A percentile compares a stretch with the other conserved stretches of the same genome.
Conservation (phyloP, 2,888 invertebrate genomes). For the Parnassius glacialis region DNA sequence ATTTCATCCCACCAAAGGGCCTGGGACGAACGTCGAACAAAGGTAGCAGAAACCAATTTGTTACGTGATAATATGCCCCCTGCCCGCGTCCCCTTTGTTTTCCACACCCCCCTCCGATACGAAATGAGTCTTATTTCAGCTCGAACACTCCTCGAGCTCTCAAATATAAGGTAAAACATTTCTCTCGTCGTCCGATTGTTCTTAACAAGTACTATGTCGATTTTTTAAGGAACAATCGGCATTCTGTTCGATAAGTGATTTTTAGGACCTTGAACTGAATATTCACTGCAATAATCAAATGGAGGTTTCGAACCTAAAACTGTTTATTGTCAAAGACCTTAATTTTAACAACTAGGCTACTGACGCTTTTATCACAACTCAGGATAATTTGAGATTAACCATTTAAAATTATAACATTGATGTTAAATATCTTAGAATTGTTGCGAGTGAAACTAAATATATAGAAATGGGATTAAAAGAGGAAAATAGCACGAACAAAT, state of each 20-base stretch:
- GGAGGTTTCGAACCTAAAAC: too few species aligned
- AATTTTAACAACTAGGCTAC: too few species aligned
- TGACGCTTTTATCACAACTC: too few species aligned
- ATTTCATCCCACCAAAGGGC: constrained; percentile 56
- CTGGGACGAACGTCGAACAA: constrained; percentile 65
- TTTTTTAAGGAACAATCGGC: constrained; percentile 19
- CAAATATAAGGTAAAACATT: constrained; percentile 40
- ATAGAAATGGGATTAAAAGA: too few species aligned
- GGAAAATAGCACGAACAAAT: too few species aligned
- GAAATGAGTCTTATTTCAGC: constrained; percentile 58
- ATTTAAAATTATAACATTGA: too few species aligned
- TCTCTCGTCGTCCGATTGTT: constrained; percentile 35
- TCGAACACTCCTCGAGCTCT: constrained; percentile 44
- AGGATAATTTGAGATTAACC: too few species aligned
- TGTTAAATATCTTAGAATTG: too few species aligned
- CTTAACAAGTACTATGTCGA: constrained; percentile 29
- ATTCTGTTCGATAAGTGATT: constrained; percentile 11
- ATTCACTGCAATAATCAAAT: too few species aligned
- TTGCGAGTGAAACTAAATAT: too few species aligned
- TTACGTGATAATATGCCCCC: constrained; percentile 78
- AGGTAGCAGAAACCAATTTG: constrained; percentile 80
- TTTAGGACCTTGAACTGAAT: not conserved
- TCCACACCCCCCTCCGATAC: constrained; percentile 37
- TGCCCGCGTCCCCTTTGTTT: constrained; percentile 30
- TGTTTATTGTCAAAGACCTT: too few species aligned